Evolutionary conservation across 2,797 vertebrate genomes (phyloP).

Genomic region (Apogon talboti): DNA sequence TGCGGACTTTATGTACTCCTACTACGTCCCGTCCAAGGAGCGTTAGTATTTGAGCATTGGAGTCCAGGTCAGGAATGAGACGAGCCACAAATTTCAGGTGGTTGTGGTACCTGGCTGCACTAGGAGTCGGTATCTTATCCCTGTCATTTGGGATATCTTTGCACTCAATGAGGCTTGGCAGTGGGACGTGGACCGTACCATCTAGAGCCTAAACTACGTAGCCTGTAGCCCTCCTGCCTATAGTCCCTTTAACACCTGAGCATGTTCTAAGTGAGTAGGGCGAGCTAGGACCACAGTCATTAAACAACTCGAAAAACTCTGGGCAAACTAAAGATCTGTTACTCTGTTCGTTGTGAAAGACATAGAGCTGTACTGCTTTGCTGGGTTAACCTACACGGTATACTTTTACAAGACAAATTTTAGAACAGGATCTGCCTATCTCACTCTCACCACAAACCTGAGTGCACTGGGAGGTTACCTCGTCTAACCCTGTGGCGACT

Average conservation of each 20-base stretch:
- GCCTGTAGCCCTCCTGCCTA: background rate
- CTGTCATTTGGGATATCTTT: constrained; percentile 6
- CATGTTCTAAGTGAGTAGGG: constrained; percentile 1
- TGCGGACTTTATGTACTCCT: constrained; percentile 21
- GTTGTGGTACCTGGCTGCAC: background rate
- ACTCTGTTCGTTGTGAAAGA: constrained; percentile 1
- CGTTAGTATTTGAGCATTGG: background rate
- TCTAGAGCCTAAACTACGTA: constrained; percentile 3
- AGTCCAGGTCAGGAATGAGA: constrained; percentile 14
- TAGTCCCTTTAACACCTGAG: background rate
- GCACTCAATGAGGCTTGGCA: constrained; percentile 12
- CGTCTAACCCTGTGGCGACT: background rate
- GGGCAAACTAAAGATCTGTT: constrained; percentile 3
- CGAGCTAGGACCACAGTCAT: background rate
- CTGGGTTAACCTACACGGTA: background rate
- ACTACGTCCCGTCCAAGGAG: constrained; percentile 28
- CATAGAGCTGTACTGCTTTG: background rate
- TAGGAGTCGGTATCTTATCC: background rate
- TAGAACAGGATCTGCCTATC: constrained; percentile 3
- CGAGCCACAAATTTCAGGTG: background rate
- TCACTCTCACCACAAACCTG: constrained; percentile 2
- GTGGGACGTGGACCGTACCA: constrained; percentile 2
- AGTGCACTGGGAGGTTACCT: constrained; percentile 1
- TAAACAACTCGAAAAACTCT: background rate
- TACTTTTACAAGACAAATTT: constrained; percentile 1